These are phyloP conservation scores for Enteromius treurensis DNA, from an alignment of 2,797 vertebrate genomes.

Conservation along the genomic window DNA sequence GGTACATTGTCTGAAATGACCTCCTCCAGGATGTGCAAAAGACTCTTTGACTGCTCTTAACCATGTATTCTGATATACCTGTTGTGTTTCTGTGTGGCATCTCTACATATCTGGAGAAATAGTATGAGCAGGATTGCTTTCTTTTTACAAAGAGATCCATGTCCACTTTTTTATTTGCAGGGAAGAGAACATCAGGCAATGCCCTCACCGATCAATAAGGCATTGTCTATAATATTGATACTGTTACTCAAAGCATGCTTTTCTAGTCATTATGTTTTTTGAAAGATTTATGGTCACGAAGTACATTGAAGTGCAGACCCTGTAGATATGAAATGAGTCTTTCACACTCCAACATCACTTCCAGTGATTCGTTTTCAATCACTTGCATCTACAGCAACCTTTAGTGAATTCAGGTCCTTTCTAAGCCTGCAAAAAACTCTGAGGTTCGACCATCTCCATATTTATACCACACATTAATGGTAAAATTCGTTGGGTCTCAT, in stretches of 20 bases:
- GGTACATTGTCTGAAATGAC: neutral
- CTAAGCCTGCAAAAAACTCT: neutral
- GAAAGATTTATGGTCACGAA: neutral
- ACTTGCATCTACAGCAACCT: neutral
- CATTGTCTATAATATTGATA: neutral
- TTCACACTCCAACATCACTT: neutral
- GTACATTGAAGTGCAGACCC: neutral
- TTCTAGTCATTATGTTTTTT: neutral
- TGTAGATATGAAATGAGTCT: neutral
- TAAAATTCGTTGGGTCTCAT: neutral
- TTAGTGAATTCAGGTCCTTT: neutral
- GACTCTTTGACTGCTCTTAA: neutral
- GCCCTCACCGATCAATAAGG: neutral
- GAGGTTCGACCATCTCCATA: neutral
- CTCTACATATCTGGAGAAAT: neutral
- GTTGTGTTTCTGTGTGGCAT: neutral
- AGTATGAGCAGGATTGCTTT: neutral
- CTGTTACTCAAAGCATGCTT: neutral
- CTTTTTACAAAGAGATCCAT: neutral
- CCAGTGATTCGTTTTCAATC: neutral
- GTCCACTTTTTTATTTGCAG: too few species aligned
- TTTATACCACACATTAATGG: neutral
- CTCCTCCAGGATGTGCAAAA: neutral
- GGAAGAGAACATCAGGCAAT: neutral
- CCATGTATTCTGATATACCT: neutral